phyloP scores from a whole-genome alignment of 2,888 invertebrate genomes.

The Epistrophella euchroma region DNA sequence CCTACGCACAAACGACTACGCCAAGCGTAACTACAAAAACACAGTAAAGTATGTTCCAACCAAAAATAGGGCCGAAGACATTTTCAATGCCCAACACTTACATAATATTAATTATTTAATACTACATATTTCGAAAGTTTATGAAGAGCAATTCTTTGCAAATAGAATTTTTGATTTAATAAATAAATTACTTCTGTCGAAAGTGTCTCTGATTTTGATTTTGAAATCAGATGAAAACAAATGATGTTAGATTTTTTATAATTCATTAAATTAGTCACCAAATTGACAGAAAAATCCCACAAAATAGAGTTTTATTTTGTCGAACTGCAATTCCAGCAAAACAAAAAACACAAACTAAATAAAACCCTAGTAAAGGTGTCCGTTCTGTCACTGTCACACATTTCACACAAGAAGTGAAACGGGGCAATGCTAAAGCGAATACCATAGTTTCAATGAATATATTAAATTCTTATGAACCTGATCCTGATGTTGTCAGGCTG shows the following conservation, averaged over 20 bases:
- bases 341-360: not conserved
- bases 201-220: not conserved
- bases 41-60: no score
- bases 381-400: constrained; percentile 41
- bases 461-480: constrained; percentile 68
- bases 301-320: constrained; percentile 34
- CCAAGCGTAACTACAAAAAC: no score
- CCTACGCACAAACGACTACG: no score
- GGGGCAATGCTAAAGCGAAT: constrained; percentile 6
- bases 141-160: not conserved
- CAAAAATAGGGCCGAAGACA: no score
- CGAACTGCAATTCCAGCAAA: constrained; percentile 38
- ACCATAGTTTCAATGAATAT: constrained; percentile 67
- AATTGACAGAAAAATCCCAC: constrained; percentile 43
- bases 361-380: constrained; percentile 10
- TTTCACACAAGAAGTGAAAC: constrained; percentile 17
- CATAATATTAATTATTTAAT: no score
- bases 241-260: constrained; percentile 46
- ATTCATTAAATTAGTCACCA: constrained; percentile 66
- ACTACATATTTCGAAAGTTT: not conserved
- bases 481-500: constrained; percentile 63
- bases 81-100: no score
- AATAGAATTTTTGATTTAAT: not conserved
- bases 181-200: not conserved
- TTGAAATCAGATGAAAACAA: constrained; percentile 22